Conservation (phyloP, 2,113 vertebrate genomes). For the Spermophilus dauricus region DNA sequence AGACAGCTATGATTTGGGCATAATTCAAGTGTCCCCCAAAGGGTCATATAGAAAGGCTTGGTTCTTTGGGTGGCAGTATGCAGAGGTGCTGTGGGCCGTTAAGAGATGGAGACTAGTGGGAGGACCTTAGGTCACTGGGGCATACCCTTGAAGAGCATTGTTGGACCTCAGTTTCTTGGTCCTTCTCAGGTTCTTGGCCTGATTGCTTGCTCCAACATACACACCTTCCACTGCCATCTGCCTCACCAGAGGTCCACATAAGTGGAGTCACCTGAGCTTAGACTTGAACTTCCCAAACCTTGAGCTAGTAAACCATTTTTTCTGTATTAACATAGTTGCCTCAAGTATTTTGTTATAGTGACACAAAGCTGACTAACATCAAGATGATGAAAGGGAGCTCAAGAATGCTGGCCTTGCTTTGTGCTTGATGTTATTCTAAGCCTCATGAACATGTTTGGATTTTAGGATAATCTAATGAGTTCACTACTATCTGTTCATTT, state of each 20-base stretch:
- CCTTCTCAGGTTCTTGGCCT: background rate
- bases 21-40: background rate
- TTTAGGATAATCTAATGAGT: background rate
- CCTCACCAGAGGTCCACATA: background rate
- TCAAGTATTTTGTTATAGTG: background rate
- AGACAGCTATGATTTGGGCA: background rate
- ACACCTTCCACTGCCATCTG: background rate
- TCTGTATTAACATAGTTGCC: no score
- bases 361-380: background rate
- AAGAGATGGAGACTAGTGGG: background rate
- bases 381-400: background rate
- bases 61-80: no score
- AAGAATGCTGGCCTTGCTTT: background rate
- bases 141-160: background rate
- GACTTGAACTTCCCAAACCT: background rate
- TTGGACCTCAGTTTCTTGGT: background rate
- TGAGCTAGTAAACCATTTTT: background rate
- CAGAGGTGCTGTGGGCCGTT: background rate
- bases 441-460: background rate
- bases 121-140: background rate
- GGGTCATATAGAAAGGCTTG: background rate
- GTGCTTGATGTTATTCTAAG: background rate
- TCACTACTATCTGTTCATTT: background rate
- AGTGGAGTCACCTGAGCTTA: background rate
- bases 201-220: background rate